phyloP scores from a whole-genome alignment of 1,140 invertebrate species.

The Drosophila lacertosa region DNA sequence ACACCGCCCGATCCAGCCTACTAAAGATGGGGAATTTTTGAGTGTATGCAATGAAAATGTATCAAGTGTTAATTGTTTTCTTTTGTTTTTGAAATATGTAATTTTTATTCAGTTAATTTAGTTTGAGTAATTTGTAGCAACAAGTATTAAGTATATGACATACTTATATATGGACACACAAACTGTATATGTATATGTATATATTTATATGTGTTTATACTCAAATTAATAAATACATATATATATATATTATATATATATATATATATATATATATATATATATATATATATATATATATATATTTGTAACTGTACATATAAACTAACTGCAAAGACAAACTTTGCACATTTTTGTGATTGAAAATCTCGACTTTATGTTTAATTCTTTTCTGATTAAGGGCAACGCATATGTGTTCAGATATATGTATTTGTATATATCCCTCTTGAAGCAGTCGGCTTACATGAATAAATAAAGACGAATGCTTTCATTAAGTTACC shows the following conservation, averaged over 20 bases:
- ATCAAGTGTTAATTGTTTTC: conserved; percentile 3
- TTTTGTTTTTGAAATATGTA: conserved; percentile 19
- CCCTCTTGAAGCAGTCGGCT: conserved; percentile 2
- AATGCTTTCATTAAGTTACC: conserved; percentile 14
- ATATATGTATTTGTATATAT: conserved; percentile 7
- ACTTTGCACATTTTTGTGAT: conserved; percentile 57
- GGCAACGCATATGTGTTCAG: conserved; percentile 62
- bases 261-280: conserved; percentile 7
- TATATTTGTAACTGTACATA: conserved; percentile 19
- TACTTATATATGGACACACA: background rate
- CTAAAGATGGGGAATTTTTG: background rate
- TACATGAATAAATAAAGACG: conserved; percentile 6
- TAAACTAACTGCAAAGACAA: conserved; percentile 23
- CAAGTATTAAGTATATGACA: conserved; percentile 52
- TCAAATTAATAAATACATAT: conserved; percentile 10
- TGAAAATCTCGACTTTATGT: conserved; percentile 63
- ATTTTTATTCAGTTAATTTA: conserved; percentile 22
- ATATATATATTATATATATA: conserved; percentile 2
- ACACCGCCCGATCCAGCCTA: background rate
- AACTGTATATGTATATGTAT: background rate
- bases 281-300: conserved; percentile 13
- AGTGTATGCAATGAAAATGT: background rate
- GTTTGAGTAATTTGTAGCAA: conserved; percentile 44
- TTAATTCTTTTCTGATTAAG: conserved; percentile 54
- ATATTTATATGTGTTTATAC: conserved; percentile 5